A percentile compares a stretch with the other conserved stretches of the same genome.
Conservation (phyloP, 2,888 invertebrate genomes). For the Pediacus dermestoides region DNA sequence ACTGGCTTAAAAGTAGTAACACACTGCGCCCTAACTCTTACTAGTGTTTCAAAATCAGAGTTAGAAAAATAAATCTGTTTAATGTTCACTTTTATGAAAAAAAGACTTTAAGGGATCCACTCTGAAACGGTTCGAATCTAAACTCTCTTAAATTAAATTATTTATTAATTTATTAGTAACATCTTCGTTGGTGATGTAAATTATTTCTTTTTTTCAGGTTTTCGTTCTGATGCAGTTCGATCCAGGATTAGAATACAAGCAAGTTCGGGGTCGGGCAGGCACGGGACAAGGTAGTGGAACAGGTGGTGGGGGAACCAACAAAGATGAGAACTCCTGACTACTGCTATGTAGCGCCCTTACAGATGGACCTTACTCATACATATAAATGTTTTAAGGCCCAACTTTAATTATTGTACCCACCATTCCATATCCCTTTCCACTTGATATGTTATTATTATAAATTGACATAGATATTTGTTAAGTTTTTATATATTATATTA, state of each 20-base stretch:
- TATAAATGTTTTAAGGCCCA: constrained; percentile 49
- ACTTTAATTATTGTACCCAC: constrained; percentile 32
- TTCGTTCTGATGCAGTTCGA: constrained; percentile 99
- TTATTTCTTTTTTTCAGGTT: constrained; percentile 61
- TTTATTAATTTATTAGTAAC: too few relatives aligned
- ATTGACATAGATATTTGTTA: too few relatives aligned
- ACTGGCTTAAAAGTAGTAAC: too few relatives aligned
- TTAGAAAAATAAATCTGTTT: too few relatives aligned
- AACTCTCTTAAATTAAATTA: too few relatives aligned
- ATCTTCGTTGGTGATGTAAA: constrained; percentile 1
- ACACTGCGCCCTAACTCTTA: too few relatives aligned
- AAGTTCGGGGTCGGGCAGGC: constrained; percentile 60
- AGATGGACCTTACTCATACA: constrained; percentile 94
- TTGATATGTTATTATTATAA: too few relatives aligned
- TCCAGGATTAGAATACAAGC: constrained; percentile 95
- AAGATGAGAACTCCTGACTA: constrained; percentile 97
- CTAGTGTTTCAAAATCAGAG: too few relatives aligned
- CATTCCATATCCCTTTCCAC: constrained; percentile 39
- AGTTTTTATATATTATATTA: too few relatives aligned
- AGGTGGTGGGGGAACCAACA: constrained; percentile 66
- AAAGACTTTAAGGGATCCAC: too few relatives aligned
- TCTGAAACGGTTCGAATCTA: too few relatives aligned
- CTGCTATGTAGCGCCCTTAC: constrained; percentile 99
- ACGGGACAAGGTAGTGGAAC: constrained; percentile 57
- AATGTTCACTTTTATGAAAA: too few relatives aligned